phyloP scores from a whole-genome alignment of 92 coral and sea anemone species.

The Parazoanthus atlanticus region DNA sequence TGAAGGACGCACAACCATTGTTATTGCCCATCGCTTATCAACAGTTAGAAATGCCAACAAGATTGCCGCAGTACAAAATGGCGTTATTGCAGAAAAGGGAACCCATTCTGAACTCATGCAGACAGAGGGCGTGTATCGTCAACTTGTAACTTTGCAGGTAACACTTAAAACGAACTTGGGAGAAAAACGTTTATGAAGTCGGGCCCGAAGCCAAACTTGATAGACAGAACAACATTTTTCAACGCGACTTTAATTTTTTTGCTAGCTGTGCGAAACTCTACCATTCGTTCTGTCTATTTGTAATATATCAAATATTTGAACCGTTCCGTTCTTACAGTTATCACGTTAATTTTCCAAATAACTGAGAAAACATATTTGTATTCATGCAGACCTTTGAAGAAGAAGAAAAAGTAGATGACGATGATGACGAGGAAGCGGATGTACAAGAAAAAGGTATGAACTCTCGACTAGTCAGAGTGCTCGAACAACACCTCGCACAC shows the following conservation, averaged over 20 bases:
- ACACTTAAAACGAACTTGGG: background rate
- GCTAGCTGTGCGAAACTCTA: background rate
- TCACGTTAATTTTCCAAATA: background rate
- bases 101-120: conserved; percentile 91
- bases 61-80: conserved; percentile 90
- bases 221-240: background rate
- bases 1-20: conserved; percentile 94
- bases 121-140: conserved; percentile 84
- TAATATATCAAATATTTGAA: too few relatives aligned
- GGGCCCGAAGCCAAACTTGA: too few relatives aligned
- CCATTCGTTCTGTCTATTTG: background rate
- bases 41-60: conserved; percentile 90
- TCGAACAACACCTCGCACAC: background rate
- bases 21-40: conserved; percentile 96
- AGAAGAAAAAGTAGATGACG: background rate
- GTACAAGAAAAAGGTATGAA: conserved; percentile 8
- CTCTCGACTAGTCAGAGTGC: background rate
- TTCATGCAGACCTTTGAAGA: conserved; percentile 18
- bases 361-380: too few relatives aligned
- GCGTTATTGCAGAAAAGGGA: conserved; percentile 85
- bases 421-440: background rate
- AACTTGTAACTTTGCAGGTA: conserved; percentile 89
- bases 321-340: background rate
- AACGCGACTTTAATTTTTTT: too few relatives aligned
- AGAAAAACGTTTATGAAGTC: background rate